A percentile compares a stretch with the other conserved stretches of the same genome.
Conservation (phyloP, 2,113 vertebrate species). For the Enhydra lutris region DNA sequence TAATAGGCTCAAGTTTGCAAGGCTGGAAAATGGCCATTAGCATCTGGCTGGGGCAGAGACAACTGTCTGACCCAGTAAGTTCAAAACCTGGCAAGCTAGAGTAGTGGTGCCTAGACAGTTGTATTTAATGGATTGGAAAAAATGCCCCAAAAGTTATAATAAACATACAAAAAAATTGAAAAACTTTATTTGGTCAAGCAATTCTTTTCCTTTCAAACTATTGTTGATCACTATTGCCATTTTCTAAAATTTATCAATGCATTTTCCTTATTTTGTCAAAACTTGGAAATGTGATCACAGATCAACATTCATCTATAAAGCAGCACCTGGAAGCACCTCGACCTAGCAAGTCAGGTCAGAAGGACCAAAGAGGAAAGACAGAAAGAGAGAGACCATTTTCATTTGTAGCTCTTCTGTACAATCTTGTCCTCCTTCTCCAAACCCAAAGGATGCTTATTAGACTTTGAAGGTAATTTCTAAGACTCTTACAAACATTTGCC, state of each 20-base stretch:
- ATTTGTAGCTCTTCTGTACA: neutral
- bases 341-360: neutral
- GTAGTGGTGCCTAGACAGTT: neutral
- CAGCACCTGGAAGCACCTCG: neutral
- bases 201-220: constrained; percentile 22
- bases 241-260: neutral
- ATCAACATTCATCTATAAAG: neutral
- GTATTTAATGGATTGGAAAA: neutral
- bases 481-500: neutral
- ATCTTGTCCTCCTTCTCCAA: neutral
- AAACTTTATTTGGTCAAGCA: neutral
- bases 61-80: neutral
- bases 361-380: neutral
- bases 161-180: neutral
- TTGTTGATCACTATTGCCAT: neutral
- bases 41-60: neutral
- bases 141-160: neutral
- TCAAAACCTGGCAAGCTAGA: neutral
- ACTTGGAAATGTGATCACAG: neutral
- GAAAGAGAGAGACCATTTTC: neutral
- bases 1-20: neutral
- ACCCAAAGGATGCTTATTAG: neutral
- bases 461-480: neutral
- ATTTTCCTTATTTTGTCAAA: neutral
- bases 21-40: neutral